Evolutionary conservation across 1,140 invertebrate species (phyloP).

Genomic region (Neodiprion lecontei): DNA sequence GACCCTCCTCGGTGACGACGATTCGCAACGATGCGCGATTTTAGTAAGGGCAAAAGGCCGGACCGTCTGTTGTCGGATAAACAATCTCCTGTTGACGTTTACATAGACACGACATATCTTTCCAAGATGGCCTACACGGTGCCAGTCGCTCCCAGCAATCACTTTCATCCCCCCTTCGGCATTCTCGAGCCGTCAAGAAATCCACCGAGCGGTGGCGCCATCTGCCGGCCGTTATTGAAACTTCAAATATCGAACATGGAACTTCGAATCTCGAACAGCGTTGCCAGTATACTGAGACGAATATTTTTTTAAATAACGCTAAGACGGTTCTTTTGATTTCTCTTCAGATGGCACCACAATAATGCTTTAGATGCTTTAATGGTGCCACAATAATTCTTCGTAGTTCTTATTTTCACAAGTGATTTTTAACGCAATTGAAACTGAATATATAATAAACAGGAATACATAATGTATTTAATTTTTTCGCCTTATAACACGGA

Average conservation of each 20-base stretch:
- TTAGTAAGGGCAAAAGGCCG: slow-evolving; percentile 14
- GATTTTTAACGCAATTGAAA: too few species aligned
- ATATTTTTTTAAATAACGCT: too few species aligned
- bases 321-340: too few species aligned
- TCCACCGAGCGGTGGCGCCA: neutral
- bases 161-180: slow-evolving; percentile 14
- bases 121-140: slow-evolving; percentile 54
- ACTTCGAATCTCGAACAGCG: neutral
- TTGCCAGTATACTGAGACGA: too few species aligned
- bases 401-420: too few species aligned
- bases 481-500: too few species aligned
- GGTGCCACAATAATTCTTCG: too few species aligned
- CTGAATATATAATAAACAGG: too few species aligned
- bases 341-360: too few species aligned
- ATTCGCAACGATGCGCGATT: neutral
- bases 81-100: slow-evolving; percentile 56
- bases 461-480: too few species aligned
- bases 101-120: slow-evolving; percentile 51
- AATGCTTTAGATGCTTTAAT: too few species aligned
- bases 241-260: neutral
- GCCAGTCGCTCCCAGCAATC: slow-evolving; percentile 16
- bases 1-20: neutral
- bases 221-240: neutral
- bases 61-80: slow-evolving; percentile 38
- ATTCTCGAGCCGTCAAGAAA: neutral